phyloP scores from a whole-genome alignment of 2,888 invertebrate species.

The Drosophila formosana region DNA sequence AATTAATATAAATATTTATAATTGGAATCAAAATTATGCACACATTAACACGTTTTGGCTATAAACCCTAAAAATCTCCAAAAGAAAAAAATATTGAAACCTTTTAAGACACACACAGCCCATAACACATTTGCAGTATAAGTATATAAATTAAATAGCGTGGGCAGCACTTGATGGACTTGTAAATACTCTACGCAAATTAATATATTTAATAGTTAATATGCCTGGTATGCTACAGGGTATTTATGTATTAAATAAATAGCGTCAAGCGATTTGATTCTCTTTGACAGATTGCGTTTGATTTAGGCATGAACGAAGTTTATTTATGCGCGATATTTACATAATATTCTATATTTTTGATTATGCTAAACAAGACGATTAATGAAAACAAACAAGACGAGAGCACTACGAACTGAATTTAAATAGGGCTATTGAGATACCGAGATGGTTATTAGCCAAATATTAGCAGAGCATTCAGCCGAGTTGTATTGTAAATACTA shows the following conservation, averaged over 20 bases:
- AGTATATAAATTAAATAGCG: background rate
- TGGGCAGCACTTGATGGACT: background rate
- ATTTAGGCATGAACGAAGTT: constrained; percentile 12
- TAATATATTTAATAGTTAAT: background rate
- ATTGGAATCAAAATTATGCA: constrained; percentile 45
- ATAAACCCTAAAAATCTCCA: constrained; percentile 38
- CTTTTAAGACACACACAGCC: constrained; percentile 23
- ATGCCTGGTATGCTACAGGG: background rate
- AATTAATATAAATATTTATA: constrained; percentile 46
- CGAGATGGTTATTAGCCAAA: background rate
- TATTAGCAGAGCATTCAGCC: background rate
- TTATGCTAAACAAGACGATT: constrained; percentile 17
- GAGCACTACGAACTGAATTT: constrained; percentile 13
- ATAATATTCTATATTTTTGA: constrained; percentile 35
- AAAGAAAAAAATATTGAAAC: constrained; percentile 19
- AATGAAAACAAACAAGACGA: constrained; percentile 56
- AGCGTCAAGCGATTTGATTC: constrained; percentile 11
- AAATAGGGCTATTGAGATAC: constrained; percentile 8
- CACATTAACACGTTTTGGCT: constrained; percentile 52
- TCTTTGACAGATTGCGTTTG: constrained; percentile 48
- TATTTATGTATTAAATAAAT: constrained; percentile 1
- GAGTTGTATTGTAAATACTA: constrained; percentile 14
- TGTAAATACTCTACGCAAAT: constrained; percentile 2
- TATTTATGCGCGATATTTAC: constrained; percentile 27
- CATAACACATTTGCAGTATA: constrained; percentile 26